Base-by-base conservation (phyloP, 2,888 invertebrate species). In the Tachina grossa region DNA sequence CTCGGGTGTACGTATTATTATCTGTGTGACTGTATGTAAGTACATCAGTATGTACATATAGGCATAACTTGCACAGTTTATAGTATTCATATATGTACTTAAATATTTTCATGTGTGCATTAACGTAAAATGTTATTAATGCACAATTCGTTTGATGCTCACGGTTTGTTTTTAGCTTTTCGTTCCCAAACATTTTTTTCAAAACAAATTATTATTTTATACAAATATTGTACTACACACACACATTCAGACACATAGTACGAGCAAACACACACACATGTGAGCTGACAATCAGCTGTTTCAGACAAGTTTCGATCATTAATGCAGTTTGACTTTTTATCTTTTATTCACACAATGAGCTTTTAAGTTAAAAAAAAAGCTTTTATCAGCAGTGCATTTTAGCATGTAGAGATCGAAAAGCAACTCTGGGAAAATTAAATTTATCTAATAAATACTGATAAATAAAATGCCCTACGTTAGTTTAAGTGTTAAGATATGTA, bases 91-190 rank as follows among this genome's bases (percentile, higher is more conserved):
- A 61, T 5, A 51, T 59, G 47, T 55, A 6, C 31, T 6, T 31
- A 31, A 31, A 31, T 31, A 13, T 6, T 14, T 39, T n/a, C 39
- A 10, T 31, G 55, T 57, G 9, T 57, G 47, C 39, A n/a, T 71
- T 5, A 49, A 59, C 31, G 53, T 49, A 47, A 51, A 69, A 65
- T 65, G 75, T 51, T 59, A 74, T 55, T 47, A 79, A 79, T 66
- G 51, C 45, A 81, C 74, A 74, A 75, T 51, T 74, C 45, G 74
- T 74, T 74, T 59, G 19, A 59, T 81, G 77, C 45, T 83, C 76
- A 83, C 77, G 71, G 57, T 71, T 76, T 71, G 75, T 63, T 69
- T 76, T 71, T 65, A 0, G 45, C 45, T 53, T 53, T 57, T 49
- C 16, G 51, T 74, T 66, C 10, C 59, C 3, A 51, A 9, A 68